Evolutionary conservation across 2,797 vertebrate species (phyloP), one percentile per base, ranked within the genome.

Genomic region (Pseudochaenichthys georgianus): DNA sequence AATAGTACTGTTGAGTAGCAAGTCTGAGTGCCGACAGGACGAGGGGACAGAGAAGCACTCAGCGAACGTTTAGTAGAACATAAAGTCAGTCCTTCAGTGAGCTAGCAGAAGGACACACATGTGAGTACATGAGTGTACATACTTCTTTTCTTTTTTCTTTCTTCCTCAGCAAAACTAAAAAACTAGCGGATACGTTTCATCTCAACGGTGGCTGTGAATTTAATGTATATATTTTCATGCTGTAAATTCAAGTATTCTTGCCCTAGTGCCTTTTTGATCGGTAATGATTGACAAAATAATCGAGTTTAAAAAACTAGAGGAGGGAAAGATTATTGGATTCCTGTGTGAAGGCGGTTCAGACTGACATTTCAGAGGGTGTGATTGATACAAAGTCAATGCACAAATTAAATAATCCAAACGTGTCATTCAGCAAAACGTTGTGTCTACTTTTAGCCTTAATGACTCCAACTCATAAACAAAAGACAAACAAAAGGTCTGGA

Each of bases 1-100:
- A 51, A 73, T 73, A 86, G 77, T 86, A 84, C 78, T 34, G 69
- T 64, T 68, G 43, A 81, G 82, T 55, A 65, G n/a, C 60, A 77
- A 66, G 60, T 12, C 13, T 5, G 60, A 76, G 59, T 46, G 45
- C 16, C 65, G 21, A 51, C 68, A 21, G 21, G 1, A 62, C 19
- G 70, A 19, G 51, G 51, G 46, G 76, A 77, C 11, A 34, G 65
- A 43, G 50, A 17, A 73, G 52, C 60, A 74, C 50, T 69, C 63
- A 42, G 42, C 54, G 38, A 58, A 63, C n/a, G 46, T 60, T 57
- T n/a, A 55, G 23, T 23, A 31, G 2, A 46, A 74, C 61, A 66
- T 11, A 66, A 78, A 58, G 9, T 55, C 54, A 64, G 55, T 47
- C 42, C 16, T 28, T 59, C 57, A 54, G 58, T 75, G 70, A 67